phyloP scores from a whole-genome alignment of 2,888 invertebrate genomes.

The Polia nebulosa region DNA sequence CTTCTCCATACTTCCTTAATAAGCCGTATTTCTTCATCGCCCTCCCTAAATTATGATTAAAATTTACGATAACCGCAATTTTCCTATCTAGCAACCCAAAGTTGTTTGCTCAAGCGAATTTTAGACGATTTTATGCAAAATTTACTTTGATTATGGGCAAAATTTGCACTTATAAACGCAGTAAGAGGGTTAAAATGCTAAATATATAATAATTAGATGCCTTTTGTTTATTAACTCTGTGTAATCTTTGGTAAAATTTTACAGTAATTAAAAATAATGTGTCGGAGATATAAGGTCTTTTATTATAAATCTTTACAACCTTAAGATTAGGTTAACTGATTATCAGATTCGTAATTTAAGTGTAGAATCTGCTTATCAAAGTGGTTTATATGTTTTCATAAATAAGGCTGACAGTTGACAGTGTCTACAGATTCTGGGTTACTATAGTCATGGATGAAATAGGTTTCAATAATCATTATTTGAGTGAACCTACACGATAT shows the following conservation, averaged over 20 bases:
- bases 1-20: conserved; percentile 61
- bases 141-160: conserved; percentile 57
- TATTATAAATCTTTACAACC: too few relatives aligned
- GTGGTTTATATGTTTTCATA: too few relatives aligned
- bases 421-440: too few relatives aligned
- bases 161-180: conserved; percentile 54
- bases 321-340: too few relatives aligned
- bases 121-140: conserved; percentile 66
- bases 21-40: conserved; percentile 77
- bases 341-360: too few relatives aligned
- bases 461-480: neutral
- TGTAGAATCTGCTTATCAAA: too few relatives aligned
- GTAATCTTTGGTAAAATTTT: conserved; percentile 33
- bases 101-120: conserved; percentile 64
- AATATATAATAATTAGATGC: conserved; percentile 51
- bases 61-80: conserved; percentile 77
- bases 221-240: conserved; percentile 40
- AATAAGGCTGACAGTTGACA: too few relatives aligned
- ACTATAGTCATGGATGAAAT: too few relatives aligned
- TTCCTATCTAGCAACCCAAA: conserved; percentile 69
- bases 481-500: neutral
- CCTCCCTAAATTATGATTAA: conserved; percentile 81
- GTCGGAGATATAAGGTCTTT: neutral
- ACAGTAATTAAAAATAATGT: conserved; percentile 29
- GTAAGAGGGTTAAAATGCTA: conserved; percentile 48